Percentiles rank a stretch among this genome's conserved stretches.
These are phyloP conservation scores for Tortricodes alternella DNA, from an alignment of 2,888 invertebrate genomes.

Conservation along the genomic window DNA sequence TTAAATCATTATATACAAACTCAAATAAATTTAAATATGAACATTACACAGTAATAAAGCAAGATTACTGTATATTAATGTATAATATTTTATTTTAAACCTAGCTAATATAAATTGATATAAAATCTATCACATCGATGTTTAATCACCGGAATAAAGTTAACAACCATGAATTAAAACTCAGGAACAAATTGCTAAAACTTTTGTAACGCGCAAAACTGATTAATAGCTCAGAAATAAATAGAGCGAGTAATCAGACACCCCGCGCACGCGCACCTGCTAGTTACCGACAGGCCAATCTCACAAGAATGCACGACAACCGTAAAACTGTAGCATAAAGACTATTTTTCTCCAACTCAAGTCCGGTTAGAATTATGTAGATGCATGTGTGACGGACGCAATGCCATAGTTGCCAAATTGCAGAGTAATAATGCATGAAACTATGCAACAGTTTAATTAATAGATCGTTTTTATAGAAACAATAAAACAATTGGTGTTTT, in stretches of 20 bases:
- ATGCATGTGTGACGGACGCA: constrained; percentile 49
- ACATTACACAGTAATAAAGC: too few relatives aligned
- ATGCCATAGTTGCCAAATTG: constrained; percentile 58
- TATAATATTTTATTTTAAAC: too few relatives aligned
- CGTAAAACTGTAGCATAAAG: constrained; percentile 31
- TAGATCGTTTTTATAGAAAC: constrained; percentile 13
- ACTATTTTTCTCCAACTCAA: constrained; percentile 23
- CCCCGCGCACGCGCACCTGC: constrained; percentile 34
- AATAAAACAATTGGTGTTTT: neutral
- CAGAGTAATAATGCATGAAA: constrained; percentile 47
- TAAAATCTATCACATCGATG: too few relatives aligned
- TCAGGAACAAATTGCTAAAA: constrained; percentile 25
- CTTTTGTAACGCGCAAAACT: constrained; percentile 57
- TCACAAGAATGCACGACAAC: too few relatives aligned
- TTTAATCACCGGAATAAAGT: neutral
- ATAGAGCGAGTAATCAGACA: constrained; percentile 73
- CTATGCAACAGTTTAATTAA: constrained; percentile 45
- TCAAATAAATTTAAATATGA: too few relatives aligned
- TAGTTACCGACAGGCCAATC: constrained; percentile 36
- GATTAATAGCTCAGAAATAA: constrained; percentile 64
- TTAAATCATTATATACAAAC: too few relatives aligned
- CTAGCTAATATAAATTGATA: too few relatives aligned
- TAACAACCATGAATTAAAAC: neutral
- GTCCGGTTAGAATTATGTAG: constrained; percentile 33
- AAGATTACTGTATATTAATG: too few relatives aligned